Evolutionary conservation across 2,797 vertebrate genomes (phyloP).

Genomic region (Lepus oiostolus): DNA sequence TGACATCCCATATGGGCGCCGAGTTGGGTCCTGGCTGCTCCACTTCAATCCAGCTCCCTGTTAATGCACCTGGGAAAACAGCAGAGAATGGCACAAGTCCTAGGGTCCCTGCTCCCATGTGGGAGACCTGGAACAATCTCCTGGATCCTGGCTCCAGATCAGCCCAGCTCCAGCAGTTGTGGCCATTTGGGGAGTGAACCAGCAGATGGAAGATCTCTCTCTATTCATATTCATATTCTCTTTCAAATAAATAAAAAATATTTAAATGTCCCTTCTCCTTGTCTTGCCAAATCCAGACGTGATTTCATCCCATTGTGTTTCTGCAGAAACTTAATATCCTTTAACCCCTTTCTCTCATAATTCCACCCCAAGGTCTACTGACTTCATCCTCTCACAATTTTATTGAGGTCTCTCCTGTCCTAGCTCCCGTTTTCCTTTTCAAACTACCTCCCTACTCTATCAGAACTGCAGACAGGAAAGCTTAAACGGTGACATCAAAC

Average conservation of each 20-base stretch:
- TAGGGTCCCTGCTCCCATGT: too few species aligned
- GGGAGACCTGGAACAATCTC: too few species aligned
- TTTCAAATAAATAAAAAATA: background rate
- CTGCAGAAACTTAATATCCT: background rate
- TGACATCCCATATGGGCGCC: too few species aligned
- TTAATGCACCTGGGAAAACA: too few species aligned
- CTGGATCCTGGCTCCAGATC: too few species aligned
- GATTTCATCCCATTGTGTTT: background rate
- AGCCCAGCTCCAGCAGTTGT: too few species aligned
- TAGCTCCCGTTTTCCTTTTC: background rate
- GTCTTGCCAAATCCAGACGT: background rate
- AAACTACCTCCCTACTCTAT: background rate
- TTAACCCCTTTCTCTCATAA: background rate
- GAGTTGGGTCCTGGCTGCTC: too few species aligned
- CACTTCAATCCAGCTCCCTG: too few species aligned
- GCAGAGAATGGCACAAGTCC: too few species aligned
- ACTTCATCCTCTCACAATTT: background rate
- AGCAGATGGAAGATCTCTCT: too few species aligned
- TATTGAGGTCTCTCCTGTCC: background rate
- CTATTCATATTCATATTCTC: background rate
- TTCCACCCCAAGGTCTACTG: background rate
- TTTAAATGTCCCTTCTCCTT: background rate
- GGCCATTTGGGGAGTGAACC: too few species aligned
- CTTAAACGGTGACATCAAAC: background rate
- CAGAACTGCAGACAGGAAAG: background rate